A percentile compares a stretch with the other conserved stretches of the same genome.
Conservation (phyloP, 2,888 invertebrate species). For the Portevinia maculata region DNA sequence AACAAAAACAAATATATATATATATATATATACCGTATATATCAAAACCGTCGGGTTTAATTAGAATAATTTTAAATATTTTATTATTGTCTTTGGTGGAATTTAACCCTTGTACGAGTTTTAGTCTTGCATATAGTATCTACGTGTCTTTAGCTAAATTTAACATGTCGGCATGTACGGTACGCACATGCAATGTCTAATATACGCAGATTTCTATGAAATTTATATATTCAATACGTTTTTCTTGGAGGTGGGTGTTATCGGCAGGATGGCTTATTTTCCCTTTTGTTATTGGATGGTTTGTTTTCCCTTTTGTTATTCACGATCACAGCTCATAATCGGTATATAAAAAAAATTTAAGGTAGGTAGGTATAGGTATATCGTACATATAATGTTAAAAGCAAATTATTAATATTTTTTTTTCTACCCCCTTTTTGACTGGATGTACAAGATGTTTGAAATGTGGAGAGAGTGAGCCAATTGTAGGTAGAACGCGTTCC, state of each 20-base stretch:
- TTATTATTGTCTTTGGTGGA: constrained; percentile 27
- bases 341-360: neutral
- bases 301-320: constrained; percentile 44
- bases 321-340: constrained; percentile 44
- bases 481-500: constrained; percentile 60
- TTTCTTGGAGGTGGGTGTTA: neutral
- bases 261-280: constrained; percentile 42
- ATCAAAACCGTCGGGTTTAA: constrained; percentile 38
- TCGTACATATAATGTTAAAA: constrained; percentile 23
- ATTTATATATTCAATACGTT: constrained; percentile 62
- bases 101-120: constrained; percentile 21
- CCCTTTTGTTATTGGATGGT: constrained; percentile 28
- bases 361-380: constrained; percentile 15
- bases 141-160: too few relatives aligned
- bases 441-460: constrained; percentile 9
- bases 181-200: constrained; percentile 21
- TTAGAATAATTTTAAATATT: constrained; percentile 61
- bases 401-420: constrained; percentile 52
- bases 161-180: too few relatives aligned
- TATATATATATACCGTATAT: constrained; percentile 5
- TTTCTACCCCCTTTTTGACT: constrained; percentile 21
- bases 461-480: constrained; percentile 29
- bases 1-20: constrained; percentile 22
- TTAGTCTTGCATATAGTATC: too few relatives aligned
- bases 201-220: constrained; percentile 60